Evolutionary conservation across 2,888 invertebrate species (phyloP).

Genomic region (Iselma pallidipennis): DNA sequence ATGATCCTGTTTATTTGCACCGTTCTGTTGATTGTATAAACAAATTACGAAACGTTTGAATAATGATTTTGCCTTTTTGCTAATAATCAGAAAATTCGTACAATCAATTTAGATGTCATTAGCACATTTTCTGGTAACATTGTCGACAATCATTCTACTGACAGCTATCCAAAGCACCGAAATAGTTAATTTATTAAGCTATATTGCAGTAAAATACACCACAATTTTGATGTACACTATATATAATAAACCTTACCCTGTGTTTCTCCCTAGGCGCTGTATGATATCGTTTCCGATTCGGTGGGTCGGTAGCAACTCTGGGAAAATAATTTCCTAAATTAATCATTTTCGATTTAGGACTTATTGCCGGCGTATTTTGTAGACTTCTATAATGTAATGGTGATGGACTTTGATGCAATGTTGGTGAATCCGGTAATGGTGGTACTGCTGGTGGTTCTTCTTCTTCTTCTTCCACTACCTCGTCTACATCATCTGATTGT

Average conservation of each 20-base stretch:
- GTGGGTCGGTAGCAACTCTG: constrained; percentile 53
- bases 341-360: constrained; percentile 52
- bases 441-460: constrained; percentile 50
- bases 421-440: constrained; percentile 50
- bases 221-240: constrained; percentile 21
- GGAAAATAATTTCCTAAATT: constrained; percentile 55
- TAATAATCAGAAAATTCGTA: constrained; percentile 2
- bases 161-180: constrained; percentile 3
- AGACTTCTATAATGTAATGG: constrained; percentile 53
- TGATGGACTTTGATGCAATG: constrained; percentile 47
- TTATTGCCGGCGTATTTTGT: constrained; percentile 51
- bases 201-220: constrained; percentile 21
- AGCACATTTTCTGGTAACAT: constrained; percentile 5
- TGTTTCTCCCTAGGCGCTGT: constrained; percentile 65
- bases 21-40: not conserved
- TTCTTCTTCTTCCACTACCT: constrained; percentile 29
- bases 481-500: constrained; percentile 5
- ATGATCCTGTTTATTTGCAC: not conserved
- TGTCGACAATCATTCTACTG: constrained; percentile 1
- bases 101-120: constrained; percentile 14
- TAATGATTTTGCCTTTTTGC: not conserved
- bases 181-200: constrained; percentile 19
- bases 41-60: not conserved
- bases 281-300: constrained; percentile 61
- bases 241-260: constrained; percentile 55